phyloP scores from a whole-genome alignment of 92 coral and sea anemone genomes.

The Actinernus sp. region DNA sequence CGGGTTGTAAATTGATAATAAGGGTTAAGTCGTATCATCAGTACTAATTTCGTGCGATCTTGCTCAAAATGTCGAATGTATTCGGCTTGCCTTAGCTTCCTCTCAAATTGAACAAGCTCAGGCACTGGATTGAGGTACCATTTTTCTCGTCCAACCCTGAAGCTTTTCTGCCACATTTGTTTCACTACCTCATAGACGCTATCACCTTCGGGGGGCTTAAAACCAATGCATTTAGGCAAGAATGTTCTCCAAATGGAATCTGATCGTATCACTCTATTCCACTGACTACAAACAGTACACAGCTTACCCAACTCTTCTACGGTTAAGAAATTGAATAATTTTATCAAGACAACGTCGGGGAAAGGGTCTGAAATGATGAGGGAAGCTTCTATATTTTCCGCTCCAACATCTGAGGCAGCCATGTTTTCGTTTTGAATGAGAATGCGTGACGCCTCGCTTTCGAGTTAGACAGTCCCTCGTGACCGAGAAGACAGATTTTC shows the following conservation, averaged over 20 bases:
- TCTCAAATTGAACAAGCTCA: conserved; percentile 25
- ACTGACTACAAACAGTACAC: conserved; percentile 43
- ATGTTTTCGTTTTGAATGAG: too few species aligned
- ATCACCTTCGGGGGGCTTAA: conserved; percentile 14
- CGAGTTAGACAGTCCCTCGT: too few species aligned
- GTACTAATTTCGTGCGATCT: background rate
- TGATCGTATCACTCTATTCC: conserved; percentile 26
- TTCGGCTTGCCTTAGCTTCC: conserved; percentile 14
- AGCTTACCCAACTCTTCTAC: conserved; percentile 35
- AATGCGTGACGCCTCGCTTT: too few species aligned
- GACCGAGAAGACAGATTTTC: too few species aligned
- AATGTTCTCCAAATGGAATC: conserved; percentile 50
- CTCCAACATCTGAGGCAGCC: too few species aligned
- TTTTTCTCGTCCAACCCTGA: conserved; percentile 37
- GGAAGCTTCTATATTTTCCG: too few species aligned
- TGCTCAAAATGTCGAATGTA: background rate
- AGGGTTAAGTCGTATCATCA: conserved; percentile 43
- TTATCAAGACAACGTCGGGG: conserved; percentile 56
- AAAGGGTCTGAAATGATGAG: too few species aligned
- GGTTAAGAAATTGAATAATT: conserved; percentile 30
- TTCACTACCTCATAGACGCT: background rate
- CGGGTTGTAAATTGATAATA: conserved; percentile 39
- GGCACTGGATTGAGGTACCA: conserved; percentile 33
- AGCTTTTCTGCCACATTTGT: conserved; percentile 11
- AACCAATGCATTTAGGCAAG: conserved; percentile 33